phyloP scores from a whole-genome alignment of 1,140 invertebrate genomes.

The Oreohelix idahoensis region DNA sequence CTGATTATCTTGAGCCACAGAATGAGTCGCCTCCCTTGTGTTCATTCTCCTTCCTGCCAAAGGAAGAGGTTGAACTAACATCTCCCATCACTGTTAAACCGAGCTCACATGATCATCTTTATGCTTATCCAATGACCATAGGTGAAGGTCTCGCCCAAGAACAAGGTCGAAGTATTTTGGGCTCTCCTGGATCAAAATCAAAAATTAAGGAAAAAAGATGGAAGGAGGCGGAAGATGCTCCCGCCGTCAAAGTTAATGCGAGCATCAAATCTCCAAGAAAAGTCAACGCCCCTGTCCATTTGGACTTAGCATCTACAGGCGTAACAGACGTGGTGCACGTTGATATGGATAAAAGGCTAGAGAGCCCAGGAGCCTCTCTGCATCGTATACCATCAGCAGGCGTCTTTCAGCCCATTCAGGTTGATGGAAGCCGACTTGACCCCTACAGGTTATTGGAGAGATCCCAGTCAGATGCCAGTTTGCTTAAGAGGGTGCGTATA shows the following conservation, averaged over 20 bases:
- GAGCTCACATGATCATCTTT: neutral
- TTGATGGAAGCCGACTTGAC: conserved; percentile 43
- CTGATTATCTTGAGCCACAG: neutral
- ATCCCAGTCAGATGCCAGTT: conserved; percentile 60
- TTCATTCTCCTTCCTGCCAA: neutral
- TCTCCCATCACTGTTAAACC: neutral
- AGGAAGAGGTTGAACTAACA: neutral
- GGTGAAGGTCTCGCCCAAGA: neutral
- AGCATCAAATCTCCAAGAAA: neutral
- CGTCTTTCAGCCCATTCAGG: conserved; percentile 12
- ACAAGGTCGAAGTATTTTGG: neutral
- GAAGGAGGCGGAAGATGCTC: conserved; percentile 27
- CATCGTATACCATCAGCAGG: conserved; percentile 33
- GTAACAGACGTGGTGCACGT: neutral
- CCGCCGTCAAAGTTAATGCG: neutral
- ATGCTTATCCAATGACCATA: neutral
- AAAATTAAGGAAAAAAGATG: conserved; percentile 15
- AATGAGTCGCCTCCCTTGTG: conserved; percentile 7
- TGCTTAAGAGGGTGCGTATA: conserved; percentile 46
- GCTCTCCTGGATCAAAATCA: neutral
- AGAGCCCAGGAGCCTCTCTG: conserved; percentile 33
- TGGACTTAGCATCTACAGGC: conserved; percentile 20
- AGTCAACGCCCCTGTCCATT: neutral
- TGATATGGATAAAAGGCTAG: conserved; percentile 3
- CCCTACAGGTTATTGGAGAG: conserved; percentile 59